These are phyloP conservation scores for Tragelaphus imberbis DNA, from an alignment of 2,113 vertebrate genomes.

Conservation along the genomic window DNA sequence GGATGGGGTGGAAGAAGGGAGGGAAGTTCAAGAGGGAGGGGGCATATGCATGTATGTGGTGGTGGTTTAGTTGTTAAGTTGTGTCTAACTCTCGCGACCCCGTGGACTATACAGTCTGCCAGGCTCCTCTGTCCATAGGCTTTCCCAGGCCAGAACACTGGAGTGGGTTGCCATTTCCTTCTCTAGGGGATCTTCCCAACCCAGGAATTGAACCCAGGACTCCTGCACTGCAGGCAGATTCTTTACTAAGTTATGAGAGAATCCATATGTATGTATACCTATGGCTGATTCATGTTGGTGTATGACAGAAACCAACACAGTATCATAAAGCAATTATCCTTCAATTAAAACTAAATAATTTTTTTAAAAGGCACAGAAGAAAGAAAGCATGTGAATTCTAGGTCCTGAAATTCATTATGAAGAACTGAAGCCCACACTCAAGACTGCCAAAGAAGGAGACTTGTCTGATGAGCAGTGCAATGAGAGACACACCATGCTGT, in stretches of 20 bases:
- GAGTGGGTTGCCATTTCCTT: neutral
- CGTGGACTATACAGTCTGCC: neutral
- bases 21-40: neutral
- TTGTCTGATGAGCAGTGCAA: neutral
- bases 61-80: neutral
- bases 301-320: neutral
- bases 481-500: neutral
- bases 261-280: neutral
- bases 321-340: neutral
- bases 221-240: neutral
- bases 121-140: neutral
- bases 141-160: neutral
- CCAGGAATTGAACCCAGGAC: neutral
- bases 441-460: neutral
- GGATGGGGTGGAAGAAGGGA: neutral
- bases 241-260: neutral
- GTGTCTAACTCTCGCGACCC: neutral
- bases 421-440: neutral
- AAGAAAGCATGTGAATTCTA: neutral
- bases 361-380: neutral
- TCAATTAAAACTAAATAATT: neutral
- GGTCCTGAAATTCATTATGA: neutral
- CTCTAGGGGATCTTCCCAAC: neutral
- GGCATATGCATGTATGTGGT: neutral
- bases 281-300: neutral